Percentiles rank a stretch among this genome's conserved stretches.
Evolutionary conservation across 2,888 invertebrate species (phyloP).

Genomic region (Lithophane leautieri): DNA sequence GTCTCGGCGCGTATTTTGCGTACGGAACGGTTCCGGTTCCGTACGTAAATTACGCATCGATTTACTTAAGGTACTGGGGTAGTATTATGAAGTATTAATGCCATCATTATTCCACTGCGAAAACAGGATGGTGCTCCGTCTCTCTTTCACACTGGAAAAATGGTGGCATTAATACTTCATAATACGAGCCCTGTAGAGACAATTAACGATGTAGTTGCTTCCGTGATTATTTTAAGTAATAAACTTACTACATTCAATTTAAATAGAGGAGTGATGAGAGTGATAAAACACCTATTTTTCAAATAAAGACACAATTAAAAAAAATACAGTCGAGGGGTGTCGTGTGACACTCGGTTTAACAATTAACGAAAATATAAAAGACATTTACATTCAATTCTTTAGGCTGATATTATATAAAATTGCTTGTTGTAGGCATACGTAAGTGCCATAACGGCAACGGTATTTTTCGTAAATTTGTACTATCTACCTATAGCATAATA

Average conservation of each 20-base stretch:
- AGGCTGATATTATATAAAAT: conserved; percentile 3
- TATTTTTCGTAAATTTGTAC: conserved; percentile 27
- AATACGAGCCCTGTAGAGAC: too few relatives aligned
- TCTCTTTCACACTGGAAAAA: too few relatives aligned
- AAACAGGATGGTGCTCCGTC: too few relatives aligned
- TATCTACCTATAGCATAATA: neutral
- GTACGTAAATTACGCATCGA: neutral
- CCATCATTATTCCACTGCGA: too few relatives aligned
- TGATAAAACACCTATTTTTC: neutral
- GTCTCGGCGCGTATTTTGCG: too few relatives aligned
- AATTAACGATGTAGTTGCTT: neutral
- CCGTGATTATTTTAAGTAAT: conserved; percentile 8
- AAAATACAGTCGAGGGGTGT: too few relatives aligned
- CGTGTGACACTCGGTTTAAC: too few relatives aligned
- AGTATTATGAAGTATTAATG: too few relatives aligned
- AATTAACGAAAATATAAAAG: neutral
- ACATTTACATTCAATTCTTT: neutral
- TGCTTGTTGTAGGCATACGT: conserved; percentile 7
- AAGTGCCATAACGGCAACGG: neutral
- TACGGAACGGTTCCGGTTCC: too few relatives aligned
- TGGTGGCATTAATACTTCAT: too few relatives aligned
- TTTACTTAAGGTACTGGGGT: conserved; percentile 1
- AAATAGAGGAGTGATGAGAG: neutral
- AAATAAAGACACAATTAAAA: neutral
- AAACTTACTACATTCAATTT: neutral